Evolutionary conservation across 1,140 invertebrate species (phyloP).

Genomic region (Drosophila simulans): DNA sequence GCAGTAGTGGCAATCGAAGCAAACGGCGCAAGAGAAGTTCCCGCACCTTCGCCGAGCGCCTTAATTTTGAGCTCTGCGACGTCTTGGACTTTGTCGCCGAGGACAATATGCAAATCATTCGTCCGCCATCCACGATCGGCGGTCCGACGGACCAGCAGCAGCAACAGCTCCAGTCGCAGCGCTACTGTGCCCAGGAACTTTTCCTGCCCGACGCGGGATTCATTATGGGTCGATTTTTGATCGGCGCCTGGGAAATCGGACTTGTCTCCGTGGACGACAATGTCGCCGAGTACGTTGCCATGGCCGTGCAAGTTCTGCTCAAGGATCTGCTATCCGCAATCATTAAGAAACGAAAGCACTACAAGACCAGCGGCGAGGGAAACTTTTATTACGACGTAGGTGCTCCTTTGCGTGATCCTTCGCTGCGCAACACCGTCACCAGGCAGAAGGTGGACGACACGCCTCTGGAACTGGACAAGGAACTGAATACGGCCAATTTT

Average conservation of each 20-base stretch:
- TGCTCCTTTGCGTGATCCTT: slow-evolving; percentile 83
- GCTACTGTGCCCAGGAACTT: slow-evolving; percentile 88
- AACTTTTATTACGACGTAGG: slow-evolving; percentile 91
- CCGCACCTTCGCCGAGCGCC: slow-evolving; percentile 87
- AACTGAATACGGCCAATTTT: slow-evolving; percentile 84
- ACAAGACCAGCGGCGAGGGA: slow-evolving; percentile 87
- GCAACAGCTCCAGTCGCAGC: slow-evolving; percentile 73
- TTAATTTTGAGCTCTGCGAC: slow-evolving; percentile 88
- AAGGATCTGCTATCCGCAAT: slow-evolving; percentile 91
- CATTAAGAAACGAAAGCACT: slow-evolving; percentile 90
- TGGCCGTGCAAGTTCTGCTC: slow-evolving; percentile 90
- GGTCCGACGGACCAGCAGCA: slow-evolving; percentile 48
- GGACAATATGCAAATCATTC: slow-evolving; percentile 75
- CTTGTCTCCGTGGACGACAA: slow-evolving; percentile 91
- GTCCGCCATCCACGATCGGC: slow-evolving; percentile 52
- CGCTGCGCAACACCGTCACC: slow-evolving; percentile 76
- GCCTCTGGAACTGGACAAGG: slow-evolving; percentile 85
- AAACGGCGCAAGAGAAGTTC: slow-evolving; percentile 86
- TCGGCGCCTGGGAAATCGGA: slow-evolving; percentile 93
- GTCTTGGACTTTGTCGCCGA: slow-evolving; percentile 86
- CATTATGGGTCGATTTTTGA: slow-evolving; percentile 90
- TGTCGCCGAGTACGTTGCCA: slow-evolving; percentile 90
- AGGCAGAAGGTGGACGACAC: slow-evolving; percentile 84
- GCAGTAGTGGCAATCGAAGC: slow-evolving; percentile 76
- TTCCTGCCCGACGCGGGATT: slow-evolving; percentile 91